Percentiles rank a stretch among this genome's conserved stretches.
phyloP scores from a whole-genome alignment of 2,797 vertebrate species.

The Lemur catta region DNA sequence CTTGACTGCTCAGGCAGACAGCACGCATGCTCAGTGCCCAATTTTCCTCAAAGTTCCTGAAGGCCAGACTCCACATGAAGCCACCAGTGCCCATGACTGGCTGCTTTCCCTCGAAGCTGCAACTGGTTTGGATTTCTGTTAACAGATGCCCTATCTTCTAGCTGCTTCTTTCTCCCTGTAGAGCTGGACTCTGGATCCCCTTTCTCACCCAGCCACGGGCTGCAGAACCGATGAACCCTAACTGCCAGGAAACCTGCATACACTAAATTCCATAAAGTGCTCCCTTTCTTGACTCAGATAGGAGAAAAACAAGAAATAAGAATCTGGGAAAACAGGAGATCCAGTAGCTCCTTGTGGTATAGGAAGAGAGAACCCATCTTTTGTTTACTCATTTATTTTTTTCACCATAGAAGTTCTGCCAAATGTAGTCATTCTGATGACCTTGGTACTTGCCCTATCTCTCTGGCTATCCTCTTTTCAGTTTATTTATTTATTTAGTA shows the following conservation, averaged over 20 bases:
- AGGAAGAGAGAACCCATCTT: background rate
- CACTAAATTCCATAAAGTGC: background rate
- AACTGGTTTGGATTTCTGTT: background rate
- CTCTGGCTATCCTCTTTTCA: background rate
- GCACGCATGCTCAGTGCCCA: background rate
- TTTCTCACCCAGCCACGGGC: too few species aligned
- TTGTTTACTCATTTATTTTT: background rate
- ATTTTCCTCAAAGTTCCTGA: background rate
- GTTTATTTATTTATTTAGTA: background rate
- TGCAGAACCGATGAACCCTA: background rate
- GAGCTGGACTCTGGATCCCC: background rate
- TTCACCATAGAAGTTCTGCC: background rate
- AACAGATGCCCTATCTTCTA: background rate
- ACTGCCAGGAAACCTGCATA: background rate
- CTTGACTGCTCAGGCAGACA: background rate
- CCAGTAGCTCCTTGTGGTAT: background rate
- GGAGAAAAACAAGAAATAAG: background rate
- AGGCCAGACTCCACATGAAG: background rate
- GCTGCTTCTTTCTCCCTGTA: background rate
- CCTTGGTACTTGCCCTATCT: background rate
- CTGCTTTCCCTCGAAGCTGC: background rate
- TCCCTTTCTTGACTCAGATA: background rate
- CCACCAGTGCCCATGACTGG: too few species aligned
- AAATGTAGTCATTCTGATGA: background rate
- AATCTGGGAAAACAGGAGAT: background rate